Base-by-base conservation (phyloP, 1,140 invertebrate genomes). In the Solen grandis region DNA sequence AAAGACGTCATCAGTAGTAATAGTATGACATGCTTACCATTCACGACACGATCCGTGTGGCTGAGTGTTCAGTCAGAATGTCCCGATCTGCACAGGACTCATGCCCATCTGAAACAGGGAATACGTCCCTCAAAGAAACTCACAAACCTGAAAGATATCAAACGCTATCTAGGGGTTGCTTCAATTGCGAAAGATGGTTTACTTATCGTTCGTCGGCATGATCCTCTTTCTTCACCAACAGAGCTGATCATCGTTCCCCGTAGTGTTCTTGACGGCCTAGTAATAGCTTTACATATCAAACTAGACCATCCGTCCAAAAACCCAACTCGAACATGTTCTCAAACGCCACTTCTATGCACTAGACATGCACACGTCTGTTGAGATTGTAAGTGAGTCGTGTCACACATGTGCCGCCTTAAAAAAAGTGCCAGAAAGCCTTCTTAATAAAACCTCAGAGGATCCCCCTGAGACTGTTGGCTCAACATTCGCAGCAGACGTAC, bases 231-330 rank as follows among this genome's bases (percentile, higher is more conserved):
- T n/a, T n/a, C n/a, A n/a, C n/a, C n/a, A n/a, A n/a, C n/a, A n/a
- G n/a, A n/a, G 22, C 38, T 27, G 16, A 84, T 84, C 57, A 72
- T 85, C 16, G 82, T 87, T 16, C 82, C 84, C 0, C 57, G 81
- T 29, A 5, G 27, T 16, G 74, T 83, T 19, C 29, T 82, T 19
- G 72, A 85, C 38, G 81, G 85, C 25, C 62, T 86, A 13, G 0
- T 84, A 8, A 84, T 76, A 14, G 72, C 84, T 27, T 31, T 85
- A n/a, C n/a, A n/a, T n/a, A n/a, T n/a, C n/a, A n/a, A n/a, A n/a
- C n/a, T n/a, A n/a, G n/a, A n/a, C n/a, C 84, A 87, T 52, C 82
- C 79, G 25, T 70, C 81, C 8, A 50, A n/a, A 16, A 31, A 36
- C 78, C 29, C 73, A 84, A 69, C 60, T 84, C 5, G 68, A 78